Evolutionary conservation across 2,888 invertebrate genomes (phyloP).

Genomic region (Dilophus febrilis): DNA sequence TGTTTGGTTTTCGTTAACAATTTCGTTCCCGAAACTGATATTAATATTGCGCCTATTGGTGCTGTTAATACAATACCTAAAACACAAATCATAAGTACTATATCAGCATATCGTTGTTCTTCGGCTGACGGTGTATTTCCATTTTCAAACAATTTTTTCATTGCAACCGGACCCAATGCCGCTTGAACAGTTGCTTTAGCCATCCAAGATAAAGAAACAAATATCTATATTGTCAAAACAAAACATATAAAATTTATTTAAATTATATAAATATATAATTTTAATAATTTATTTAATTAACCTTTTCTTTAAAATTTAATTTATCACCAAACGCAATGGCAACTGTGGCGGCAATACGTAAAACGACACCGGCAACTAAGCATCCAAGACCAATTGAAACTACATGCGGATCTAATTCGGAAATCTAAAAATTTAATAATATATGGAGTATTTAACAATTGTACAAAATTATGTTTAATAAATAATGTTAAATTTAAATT

Average conservation of each 20-base stretch:
- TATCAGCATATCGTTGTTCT: constrained; percentile 44
- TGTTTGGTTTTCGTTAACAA: constrained; percentile 61
- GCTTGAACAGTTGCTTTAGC: constrained; percentile 97
- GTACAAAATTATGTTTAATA: no score
- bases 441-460: background rate
- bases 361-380: constrained; percentile 44
- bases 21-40: constrained; percentile 59
- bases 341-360: constrained; percentile 50
- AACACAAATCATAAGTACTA: constrained; percentile 58
- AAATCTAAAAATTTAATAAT: constrained; percentile 35
- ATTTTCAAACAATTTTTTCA: constrained; percentile 38
- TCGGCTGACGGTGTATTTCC: constrained; percentile 28
- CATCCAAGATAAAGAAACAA: constrained; percentile 83
- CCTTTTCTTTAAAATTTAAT: constrained; percentile 70
- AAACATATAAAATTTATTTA: background rate
- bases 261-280: background rate
- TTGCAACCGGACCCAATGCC: constrained; percentile 60
- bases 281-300: background rate
- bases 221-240: constrained; percentile 32
- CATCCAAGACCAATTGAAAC: constrained; percentile 54
- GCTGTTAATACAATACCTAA: constrained; percentile 72
- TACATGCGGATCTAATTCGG: constrained; percentile 48
- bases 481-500: no score
- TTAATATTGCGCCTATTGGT: constrained; percentile 66
- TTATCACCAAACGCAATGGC: constrained; percentile 56